Evolutionary conservation across 1,140 invertebrate species (phyloP).

Genomic region (Chironomus striatipennis): DNA sequence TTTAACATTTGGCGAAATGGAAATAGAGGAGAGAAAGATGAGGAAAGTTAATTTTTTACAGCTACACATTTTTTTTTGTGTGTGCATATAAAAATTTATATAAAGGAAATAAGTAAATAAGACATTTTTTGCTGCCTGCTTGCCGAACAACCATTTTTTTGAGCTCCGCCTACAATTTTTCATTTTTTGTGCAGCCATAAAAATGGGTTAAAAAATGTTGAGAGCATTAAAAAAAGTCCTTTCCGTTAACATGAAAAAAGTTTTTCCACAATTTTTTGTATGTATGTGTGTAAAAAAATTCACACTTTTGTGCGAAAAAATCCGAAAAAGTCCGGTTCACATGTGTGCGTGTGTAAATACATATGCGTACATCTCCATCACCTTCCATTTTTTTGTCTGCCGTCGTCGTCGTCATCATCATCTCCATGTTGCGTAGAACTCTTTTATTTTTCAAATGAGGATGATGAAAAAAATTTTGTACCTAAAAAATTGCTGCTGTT

Average conservation of each 20-base stretch:
- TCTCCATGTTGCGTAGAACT: background rate
- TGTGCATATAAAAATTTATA: no score
- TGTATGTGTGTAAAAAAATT: no score
- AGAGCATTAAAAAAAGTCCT: background rate
- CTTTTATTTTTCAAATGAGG: background rate
- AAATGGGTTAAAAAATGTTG: background rate
- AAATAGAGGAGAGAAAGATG: background rate
- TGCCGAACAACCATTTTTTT: background rate
- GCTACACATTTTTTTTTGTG: background rate
- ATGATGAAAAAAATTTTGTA: no score
- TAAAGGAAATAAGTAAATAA: background rate
- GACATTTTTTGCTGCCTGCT: background rate
- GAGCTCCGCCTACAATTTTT: slow-evolving; percentile 1
- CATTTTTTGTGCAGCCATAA: no score
- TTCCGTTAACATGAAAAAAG: no score
- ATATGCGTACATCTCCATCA: background rate
- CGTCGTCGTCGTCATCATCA: background rate
- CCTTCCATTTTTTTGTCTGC: background rate
- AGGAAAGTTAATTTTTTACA: slow-evolving; percentile 15
- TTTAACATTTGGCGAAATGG: slow-evolving; percentile 21
- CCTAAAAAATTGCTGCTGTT: background rate
- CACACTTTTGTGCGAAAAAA: background rate
- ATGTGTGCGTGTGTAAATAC: background rate
- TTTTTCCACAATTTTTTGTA: no score
- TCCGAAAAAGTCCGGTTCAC: background rate